Evolutionary conservation across 2,888 invertebrate genomes (phyloP), one percentile per base, ranked within the genome.

Genomic region (Polydrusus pterygomalis): DNA sequence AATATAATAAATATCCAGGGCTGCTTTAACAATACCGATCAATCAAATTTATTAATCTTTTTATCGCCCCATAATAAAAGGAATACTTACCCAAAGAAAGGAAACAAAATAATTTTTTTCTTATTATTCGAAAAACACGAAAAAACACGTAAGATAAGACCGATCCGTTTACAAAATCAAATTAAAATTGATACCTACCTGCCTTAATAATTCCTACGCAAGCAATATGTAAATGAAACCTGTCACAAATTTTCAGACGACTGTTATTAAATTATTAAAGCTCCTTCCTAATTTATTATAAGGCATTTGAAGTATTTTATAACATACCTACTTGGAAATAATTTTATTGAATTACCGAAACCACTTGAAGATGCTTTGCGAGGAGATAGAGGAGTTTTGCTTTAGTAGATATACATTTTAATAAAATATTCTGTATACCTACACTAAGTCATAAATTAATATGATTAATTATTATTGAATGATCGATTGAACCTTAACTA

Each of bases 171-270:
- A 0, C 8, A 2, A 47, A 47, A 47, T 47, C 47, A 47, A 47
- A 47, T 47, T 47, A 47, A 47, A 47, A 47, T 47, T 47, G 47
- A 47, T 47, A 17, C 47, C 47, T 47, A 47, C 17, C 17, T 47
- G n/a, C 17, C 17, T 47, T 6, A 47, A 17, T n/a, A 17, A 47
- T 47, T 47, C 5, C n/a, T 5, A 17, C 1, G 17, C 47, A n/a
- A 47, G 17, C 2, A 47, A 47, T 47, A 47, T 47, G 47, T 47
- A 47, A 47, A 47, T 47, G 47, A 17, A 47, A 47, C 15, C 17
- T 47, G 47, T 47, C 47, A 9, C 15, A 47, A 47, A 47, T 47
- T 47, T 47, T 47, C 5, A 17, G 47, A 47, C 47, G 15, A n/a
- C 17, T 47, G 47, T 9, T 47, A 47, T 47, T 47, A 6, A 15